These are phyloP conservation scores for Magallana nippona DNA, from an alignment of 2,888 invertebrate species.

Conservation along the genomic window DNA sequence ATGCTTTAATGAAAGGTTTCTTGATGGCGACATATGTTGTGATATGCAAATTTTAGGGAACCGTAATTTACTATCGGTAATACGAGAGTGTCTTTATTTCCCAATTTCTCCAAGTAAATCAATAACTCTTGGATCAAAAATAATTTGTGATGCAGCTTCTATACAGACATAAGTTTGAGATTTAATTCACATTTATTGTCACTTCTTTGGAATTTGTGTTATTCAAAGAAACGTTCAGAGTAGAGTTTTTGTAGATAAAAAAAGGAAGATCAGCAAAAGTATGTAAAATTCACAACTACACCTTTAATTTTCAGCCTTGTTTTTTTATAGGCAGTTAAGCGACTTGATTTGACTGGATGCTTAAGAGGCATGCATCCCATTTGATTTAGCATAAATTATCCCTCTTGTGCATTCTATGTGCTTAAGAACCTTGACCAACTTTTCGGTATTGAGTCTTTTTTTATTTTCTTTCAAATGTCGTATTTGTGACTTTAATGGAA, in stretches of 20 bases:
- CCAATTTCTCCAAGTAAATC: too few species aligned
- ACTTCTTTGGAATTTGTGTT: too few species aligned
- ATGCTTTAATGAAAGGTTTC: not conserved
- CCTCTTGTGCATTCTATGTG: not conserved
- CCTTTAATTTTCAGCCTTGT: not conserved
- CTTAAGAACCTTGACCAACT: not conserved
- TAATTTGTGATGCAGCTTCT: too few species aligned
- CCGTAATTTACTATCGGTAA: not conserved
- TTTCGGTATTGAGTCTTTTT: too few species aligned
- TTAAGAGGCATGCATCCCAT: not conserved
- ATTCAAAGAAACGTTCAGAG: not conserved
- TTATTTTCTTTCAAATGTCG: not conserved
- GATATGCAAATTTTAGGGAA: conserved; percentile 7
- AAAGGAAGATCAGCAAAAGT: too few species aligned
- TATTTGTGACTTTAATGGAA: not conserved
- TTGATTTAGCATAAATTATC: not conserved
- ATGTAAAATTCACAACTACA: too few species aligned
- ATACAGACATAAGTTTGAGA: too few species aligned
- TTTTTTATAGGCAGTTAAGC: not conserved
- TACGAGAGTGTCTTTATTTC: not conserved
- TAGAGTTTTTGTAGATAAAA: not conserved
- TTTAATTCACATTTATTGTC: too few species aligned
- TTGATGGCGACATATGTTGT: not conserved
- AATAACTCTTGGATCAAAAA: too few species aligned
- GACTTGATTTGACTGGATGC: conserved; percentile 10